Percentiles rank a stretch among this genome's conserved stretches.
Conservation (phyloP, 37 sponge, comb jelly and placozoan genomes). For the Agelas oroides region DNA sequence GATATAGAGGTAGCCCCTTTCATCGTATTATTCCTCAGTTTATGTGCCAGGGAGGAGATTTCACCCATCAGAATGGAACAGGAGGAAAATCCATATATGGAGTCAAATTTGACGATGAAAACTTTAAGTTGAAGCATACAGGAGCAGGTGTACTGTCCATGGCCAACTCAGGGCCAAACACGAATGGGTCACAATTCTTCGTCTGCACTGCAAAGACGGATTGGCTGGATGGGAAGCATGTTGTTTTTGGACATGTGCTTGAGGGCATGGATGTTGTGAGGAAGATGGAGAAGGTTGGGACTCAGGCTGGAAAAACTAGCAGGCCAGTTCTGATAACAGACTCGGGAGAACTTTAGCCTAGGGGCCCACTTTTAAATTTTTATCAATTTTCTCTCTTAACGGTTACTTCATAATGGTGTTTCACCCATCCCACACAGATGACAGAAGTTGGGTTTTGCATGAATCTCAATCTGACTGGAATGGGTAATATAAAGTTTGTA, state of each 20-base stretch:
- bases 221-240: slow-evolving; percentile 98
- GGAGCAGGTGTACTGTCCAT: slow-evolving; percentile 90
- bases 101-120: slow-evolving; percentile 94
- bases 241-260: slow-evolving; percentile 95
- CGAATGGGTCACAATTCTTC: slow-evolving; percentile 97
- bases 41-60: slow-evolving; percentile 97
- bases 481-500: too few species aligned
- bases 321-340: slow-evolving; percentile 79
- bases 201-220: slow-evolving; percentile 83
- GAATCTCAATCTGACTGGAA: too few species aligned
- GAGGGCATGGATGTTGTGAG: slow-evolving; percentile 90
- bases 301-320: slow-evolving; percentile 93
- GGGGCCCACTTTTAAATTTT: too few species aligned
- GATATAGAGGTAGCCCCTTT: slow-evolving; percentile 92
- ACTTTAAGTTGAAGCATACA: slow-evolving; percentile 94
- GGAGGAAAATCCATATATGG: slow-evolving; percentile 99
- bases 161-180: slow-evolving; percentile 94
- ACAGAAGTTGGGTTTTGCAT: not conserved
- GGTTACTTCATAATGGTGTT: too few species aligned
- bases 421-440: not conserved
- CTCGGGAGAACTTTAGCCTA: slow-evolving; percentile 88
- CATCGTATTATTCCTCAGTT: slow-evolving; percentile 98
- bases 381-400: too few species aligned
- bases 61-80: slow-evolving; percentile 89
- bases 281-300: slow-evolving; percentile 92